Base-by-base conservation (phyloP, 2,797 vertebrate genomes). In the Anas bahamensis region DNA sequence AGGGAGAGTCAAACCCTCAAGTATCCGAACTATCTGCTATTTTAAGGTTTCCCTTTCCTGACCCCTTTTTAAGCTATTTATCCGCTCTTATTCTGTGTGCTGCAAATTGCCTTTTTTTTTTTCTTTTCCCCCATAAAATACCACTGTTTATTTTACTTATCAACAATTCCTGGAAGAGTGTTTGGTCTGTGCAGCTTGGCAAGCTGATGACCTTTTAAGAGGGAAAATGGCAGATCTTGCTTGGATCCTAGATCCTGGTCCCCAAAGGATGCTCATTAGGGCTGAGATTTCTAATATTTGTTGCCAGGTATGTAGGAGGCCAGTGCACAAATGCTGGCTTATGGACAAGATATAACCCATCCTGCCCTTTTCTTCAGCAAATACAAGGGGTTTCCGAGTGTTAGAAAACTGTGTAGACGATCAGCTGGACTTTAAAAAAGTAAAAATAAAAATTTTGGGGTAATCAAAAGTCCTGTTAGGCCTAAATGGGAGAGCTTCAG, bases 21-120 rank as follows among this genome's bases (percentile, higher is more conserved):
- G 23, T 72, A 56, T 50, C 64, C 78, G 21, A 92, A 29, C 35
- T 69, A 2, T 39, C n/a, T 83, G 17, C 42, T 88, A 7, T 7
- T 93, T 70, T 52, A 77, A 72, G 68, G 55, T 68, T 29, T 80
- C 50, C 28, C 78, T 91, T 82, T 55, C 24, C 37, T 83, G 35
- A 11, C 17, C 28, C 1, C 6, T 60, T 46, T 50, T 75, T 5
- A 44, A 56, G 26, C 33, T 69, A 3, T 85, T 60, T 65, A 48
- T 66, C 60, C 5, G 7, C 17, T 75, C 23, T 78, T 48, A 18
- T 7, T 88, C 63, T 89, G 76, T 8, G 4, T 39, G 24, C 22
- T 84, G 16, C 37, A 78, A 46, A 79, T 70, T 50, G 10, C 3
- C 5, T 29, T 41, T 29, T 46, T 46, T 46, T 46, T 46, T 46